Conservation (phyloP, 1,140 invertebrate genomes). For the Brachionus calyciflorus region DNA sequence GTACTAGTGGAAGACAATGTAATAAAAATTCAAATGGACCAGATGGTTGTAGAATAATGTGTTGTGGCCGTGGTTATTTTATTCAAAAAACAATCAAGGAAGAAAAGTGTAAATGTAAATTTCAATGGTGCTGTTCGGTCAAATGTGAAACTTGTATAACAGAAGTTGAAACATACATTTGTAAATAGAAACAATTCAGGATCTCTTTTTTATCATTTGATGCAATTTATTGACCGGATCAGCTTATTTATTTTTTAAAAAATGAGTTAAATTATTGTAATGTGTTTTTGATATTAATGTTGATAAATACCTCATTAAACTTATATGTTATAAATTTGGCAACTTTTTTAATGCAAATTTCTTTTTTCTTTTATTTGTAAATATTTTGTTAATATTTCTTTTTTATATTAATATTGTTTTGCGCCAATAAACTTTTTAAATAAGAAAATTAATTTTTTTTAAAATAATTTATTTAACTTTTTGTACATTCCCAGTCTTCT, state of each 20-base stretch:
- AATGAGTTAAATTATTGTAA: background rate
- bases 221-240: background rate
- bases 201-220: background rate
- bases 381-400: too few relatives aligned
- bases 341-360: too few relatives aligned
- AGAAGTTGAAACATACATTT: slow-evolving; percentile 59
- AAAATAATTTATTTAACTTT: too few relatives aligned
- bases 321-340: too few relatives aligned
- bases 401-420: too few relatives aligned
- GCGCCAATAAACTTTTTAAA: too few relatives aligned
- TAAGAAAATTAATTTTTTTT: too few relatives aligned
- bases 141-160: slow-evolving; percentile 61
- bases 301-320: too few relatives aligned
- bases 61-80: slow-evolving; percentile 64
- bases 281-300: too few relatives aligned
- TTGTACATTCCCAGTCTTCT: too few relatives aligned
- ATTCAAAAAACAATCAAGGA: slow-evolving; percentile 53
- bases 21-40: slow-evolving; percentile 58
- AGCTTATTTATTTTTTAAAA: slow-evolving; percentile 10
- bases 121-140: slow-evolving; percentile 63
- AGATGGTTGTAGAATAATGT: slow-evolving; percentile 64
- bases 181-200: slow-evolving; percentile 53
- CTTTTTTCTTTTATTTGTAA: too few relatives aligned
- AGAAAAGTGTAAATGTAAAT: slow-evolving; percentile 63
- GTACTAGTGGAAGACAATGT: slow-evolving; percentile 61